These are phyloP conservation scores for Agapostemon virescens DNA, from an alignment of 2,888 invertebrate genomes.

Conservation along the genomic window DNA sequence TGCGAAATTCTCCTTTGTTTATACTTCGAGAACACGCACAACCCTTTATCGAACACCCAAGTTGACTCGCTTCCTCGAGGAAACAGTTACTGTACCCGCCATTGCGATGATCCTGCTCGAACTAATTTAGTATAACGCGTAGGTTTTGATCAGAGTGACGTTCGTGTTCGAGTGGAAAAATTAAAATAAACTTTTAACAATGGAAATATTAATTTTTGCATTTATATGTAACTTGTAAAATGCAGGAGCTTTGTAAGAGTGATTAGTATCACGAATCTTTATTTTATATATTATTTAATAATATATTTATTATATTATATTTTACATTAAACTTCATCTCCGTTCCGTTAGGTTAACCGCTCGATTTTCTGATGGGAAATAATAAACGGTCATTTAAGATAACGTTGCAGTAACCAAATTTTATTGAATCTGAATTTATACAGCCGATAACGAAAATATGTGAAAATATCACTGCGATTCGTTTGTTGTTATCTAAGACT, in stretches of 20 bases:
- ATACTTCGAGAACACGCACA: not conserved
- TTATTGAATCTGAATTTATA: not conserved
- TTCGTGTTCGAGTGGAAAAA: not conserved
- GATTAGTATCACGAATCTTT: no score
- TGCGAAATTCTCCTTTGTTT: slow-evolving; percentile 5
- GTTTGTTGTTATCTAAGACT: not conserved
- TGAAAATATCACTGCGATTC: not conserved
- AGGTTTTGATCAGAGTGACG: not conserved
- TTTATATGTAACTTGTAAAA: no score
- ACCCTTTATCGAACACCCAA: not conserved
- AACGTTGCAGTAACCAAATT: no score
- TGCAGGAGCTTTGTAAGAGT: no score
- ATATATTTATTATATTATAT: no score
- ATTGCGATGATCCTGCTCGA: not conserved
- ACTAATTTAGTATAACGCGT: not conserved
- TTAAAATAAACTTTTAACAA: no score
- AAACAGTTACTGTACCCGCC: not conserved
- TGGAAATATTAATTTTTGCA: no score
- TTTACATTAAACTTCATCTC: no score
- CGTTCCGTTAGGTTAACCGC: no score
- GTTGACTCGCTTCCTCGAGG: not conserved
- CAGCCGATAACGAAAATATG: not conserved
- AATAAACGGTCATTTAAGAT: no score
- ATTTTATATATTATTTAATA: no score
- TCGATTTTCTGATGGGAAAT: no score